Evolutionary conservation across 2,113 vertebrate genomes (phyloP).

Genomic region (Arvicanthis niloticus): DNA sequence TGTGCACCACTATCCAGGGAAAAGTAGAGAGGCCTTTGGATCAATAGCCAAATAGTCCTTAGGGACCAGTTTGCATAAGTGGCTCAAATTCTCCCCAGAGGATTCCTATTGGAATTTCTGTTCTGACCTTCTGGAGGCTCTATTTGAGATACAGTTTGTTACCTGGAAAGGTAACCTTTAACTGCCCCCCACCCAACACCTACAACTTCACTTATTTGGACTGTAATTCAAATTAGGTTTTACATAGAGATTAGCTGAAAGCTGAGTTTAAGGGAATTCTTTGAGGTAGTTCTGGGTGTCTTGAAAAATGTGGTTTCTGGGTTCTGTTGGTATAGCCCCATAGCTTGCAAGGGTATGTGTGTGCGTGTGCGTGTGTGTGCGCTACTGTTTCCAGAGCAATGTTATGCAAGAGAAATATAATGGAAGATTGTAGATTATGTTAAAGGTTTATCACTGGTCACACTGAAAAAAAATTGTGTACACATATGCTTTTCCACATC

Average conservation of each 20-base stretch:
- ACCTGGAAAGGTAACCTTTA: conserved; percentile 70
- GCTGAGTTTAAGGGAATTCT: neutral
- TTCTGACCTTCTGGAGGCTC: conserved; percentile 38
- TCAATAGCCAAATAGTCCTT: neutral
- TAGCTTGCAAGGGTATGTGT: neutral
- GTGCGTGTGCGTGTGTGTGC: neutral
- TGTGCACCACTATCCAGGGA: fast-evolving
- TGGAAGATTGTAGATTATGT: neutral
- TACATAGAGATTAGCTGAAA: neutral
- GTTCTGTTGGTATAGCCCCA: too few relatives aligned
- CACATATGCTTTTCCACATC: too few relatives aligned
- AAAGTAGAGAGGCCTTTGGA: neutral
- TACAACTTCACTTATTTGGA: neutral
- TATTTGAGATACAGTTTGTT: conserved; percentile 48
- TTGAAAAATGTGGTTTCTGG: neutral
- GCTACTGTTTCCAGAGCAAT: neutral
- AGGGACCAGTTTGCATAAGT: neutral
- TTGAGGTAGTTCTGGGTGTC: neutral
- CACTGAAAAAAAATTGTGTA: neutral
- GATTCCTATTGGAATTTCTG: conserved; percentile 1
- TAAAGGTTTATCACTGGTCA: neutral
- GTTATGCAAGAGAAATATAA: neutral
- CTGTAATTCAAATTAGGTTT: conserved; percentile 62
- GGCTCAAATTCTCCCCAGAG: neutral
- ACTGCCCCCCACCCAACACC: neutral